Evolutionary conservation across 2,797 vertebrate genomes (phyloP).

Genomic region (Octomys mimax): DNA sequence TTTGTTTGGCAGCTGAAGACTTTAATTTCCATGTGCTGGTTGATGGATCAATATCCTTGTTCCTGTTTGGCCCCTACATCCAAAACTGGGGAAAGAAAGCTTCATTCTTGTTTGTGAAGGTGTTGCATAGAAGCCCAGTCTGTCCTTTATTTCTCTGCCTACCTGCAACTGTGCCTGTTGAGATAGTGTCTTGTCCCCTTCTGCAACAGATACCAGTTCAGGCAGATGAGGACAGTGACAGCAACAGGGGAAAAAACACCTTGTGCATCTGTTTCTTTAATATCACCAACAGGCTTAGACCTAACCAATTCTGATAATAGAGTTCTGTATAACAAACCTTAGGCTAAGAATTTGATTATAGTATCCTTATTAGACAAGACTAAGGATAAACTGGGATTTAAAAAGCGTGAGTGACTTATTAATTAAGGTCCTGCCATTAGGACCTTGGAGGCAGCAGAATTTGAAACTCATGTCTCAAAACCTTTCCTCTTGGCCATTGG

Average conservation of each 20-base stretch:
- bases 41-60: not conserved
- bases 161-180: not conserved
- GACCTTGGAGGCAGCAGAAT: not conserved
- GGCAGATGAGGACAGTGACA: not conserved
- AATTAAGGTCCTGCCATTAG: constrained; percentile 41
- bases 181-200: not conserved
- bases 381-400: not conserved
- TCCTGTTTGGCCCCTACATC: not conserved
- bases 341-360: not conserved
- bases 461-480: not conserved
- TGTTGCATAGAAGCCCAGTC: not conserved
- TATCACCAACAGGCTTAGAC: not conserved
- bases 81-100: not conserved
- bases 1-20: not conserved
- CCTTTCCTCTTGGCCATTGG: not conserved
- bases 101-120: not conserved
- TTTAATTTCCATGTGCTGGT: not conserved
- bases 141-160: not conserved
- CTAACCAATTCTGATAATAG: not conserved
- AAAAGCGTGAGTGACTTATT: constrained; percentile 24
- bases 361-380: constrained; percentile 9
- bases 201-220: not conserved
- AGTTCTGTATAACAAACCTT: not conserved
- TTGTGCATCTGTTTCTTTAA: not conserved
- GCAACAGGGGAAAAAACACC: not conserved